Percentiles rank a stretch among this genome's conserved stretches.
These are phyloP conservation scores for Nebria ingens DNA, from an alignment of 1,140 invertebrate genomes.

Conservation along the genomic window DNA sequence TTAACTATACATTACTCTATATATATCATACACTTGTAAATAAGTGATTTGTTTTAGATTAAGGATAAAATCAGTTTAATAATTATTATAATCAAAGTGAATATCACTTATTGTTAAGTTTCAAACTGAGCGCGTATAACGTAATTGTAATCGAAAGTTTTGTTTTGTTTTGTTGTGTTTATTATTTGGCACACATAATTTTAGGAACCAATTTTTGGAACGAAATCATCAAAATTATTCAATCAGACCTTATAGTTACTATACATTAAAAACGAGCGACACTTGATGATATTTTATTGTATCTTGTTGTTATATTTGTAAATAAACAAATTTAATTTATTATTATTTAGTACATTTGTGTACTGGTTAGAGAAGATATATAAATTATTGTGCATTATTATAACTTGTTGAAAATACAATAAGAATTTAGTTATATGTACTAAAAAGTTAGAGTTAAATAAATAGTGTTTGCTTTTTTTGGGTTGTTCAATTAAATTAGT, in stretches of 20 bases:
- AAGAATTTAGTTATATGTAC: no score
- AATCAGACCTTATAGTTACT: not conserved
- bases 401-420: no score
- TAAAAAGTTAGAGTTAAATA: no score
- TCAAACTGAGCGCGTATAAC: conserved; percentile 2
- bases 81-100: not conserved
- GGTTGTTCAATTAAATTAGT: no score
- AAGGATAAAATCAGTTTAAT: not conserved
- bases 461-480: no score
- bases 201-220: not conserved
- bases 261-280: no score
- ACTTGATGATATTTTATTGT: not conserved
- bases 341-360: not conserved
- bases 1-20: conserved; percentile 5
- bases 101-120: not conserved
- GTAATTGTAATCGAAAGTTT: not conserved
- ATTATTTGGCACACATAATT: conserved; percentile 1
- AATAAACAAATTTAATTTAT: conserved; percentile 11
- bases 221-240: not conserved
- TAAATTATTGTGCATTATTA: no score
- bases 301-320: not conserved
- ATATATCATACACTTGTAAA: not conserved
- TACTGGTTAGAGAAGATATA: no score
- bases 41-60: not conserved
- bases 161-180: not conserved